phyloP scores from a whole-genome alignment of 2,888 invertebrate genomes.

The Cheilosia vulpina region DNA sequence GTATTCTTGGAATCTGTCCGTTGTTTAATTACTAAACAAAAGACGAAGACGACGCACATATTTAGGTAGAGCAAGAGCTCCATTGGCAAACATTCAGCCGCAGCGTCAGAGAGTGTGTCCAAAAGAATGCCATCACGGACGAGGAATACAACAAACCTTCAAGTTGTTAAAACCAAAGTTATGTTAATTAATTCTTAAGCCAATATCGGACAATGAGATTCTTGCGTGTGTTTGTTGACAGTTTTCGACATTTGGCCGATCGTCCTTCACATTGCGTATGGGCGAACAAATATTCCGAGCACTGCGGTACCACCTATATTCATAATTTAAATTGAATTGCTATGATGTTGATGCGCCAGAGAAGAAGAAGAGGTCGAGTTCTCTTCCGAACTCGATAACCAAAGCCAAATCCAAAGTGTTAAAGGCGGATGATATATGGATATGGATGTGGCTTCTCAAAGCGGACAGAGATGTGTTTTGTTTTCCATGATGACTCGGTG shows the following conservation, averaged over 20 bases:
- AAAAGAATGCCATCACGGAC: constrained; percentile 33
- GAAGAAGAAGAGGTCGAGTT: constrained; percentile 20
- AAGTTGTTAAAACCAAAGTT: constrained; percentile 72
- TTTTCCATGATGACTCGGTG: constrained; percentile 51
- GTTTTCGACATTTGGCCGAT: constrained; percentile 54
- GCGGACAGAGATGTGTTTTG: constrained; percentile 43
- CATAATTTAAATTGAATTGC: constrained; percentile 24
- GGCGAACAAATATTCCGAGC: background rate
- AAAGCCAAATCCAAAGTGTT: constrained; percentile 36
- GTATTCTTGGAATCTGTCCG: constrained; percentile 65
- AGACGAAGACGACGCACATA: constrained; percentile 43
- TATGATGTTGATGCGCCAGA: background rate
- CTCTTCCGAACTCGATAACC: constrained; percentile 40
- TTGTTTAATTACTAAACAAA: constrained; percentile 71
- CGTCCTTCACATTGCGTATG: constrained; percentile 57
- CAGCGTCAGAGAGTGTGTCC: constrained; percentile 32
- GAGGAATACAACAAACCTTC: constrained; percentile 66
- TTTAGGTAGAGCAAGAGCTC: constrained; percentile 50
- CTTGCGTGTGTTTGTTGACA: constrained; percentile 70
- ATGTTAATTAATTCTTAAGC: constrained; percentile 73
- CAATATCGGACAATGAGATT: constrained; percentile 70
- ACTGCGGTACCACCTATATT: constrained; percentile 25
- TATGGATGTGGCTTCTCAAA: constrained; percentile 26
- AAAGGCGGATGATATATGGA: constrained; percentile 61
- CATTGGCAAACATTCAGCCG: constrained; percentile 62